A percentile compares a stretch with the other conserved stretches of the same genome.
Evolutionary conservation across 2,113 vertebrate species (phyloP).

Genomic region (Tauraco erythrolophus): DNA sequence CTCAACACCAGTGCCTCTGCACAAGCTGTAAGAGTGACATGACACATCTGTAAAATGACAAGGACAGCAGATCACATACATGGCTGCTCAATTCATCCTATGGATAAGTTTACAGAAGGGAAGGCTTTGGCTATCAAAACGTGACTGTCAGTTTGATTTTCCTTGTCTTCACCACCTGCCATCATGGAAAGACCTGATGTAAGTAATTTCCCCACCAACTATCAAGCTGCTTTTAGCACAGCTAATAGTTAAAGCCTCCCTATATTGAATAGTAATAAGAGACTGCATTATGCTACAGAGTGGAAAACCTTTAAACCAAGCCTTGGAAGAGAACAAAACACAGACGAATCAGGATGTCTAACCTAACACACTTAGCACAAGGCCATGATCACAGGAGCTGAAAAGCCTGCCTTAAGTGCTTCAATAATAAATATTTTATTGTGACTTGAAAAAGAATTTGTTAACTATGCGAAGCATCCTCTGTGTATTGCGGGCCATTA

Average conservation of each 20-base stretch:
- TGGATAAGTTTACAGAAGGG: not conserved
- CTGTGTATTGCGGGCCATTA: not conserved
- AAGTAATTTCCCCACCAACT: not conserved
- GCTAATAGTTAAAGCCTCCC: not conserved
- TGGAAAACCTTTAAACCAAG: not conserved
- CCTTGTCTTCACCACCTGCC: not conserved
- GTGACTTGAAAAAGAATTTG: constrained; percentile 21
- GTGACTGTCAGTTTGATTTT: not conserved
- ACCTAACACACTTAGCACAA: not conserved
- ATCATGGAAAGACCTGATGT: not conserved
- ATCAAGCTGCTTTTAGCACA: not conserved
- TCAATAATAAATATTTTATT: constrained; percentile 47
- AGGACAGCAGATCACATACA: not conserved
- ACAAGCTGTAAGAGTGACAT: not conserved
- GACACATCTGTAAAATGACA: accelerated
- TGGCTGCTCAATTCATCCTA: not conserved
- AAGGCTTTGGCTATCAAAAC: not conserved
- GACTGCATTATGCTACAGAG: not conserved
- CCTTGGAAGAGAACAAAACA: not conserved
- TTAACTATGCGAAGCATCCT: constrained; percentile 27
- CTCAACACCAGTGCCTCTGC: not conserved
- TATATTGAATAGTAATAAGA: not conserved
- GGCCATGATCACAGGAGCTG: not conserved
- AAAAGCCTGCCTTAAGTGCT: constrained; percentile 42
- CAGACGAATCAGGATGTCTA: not conserved